phyloP scores from a whole-genome alignment of 92 coral and sea anemone species.

The Chrysogorgia sp. region DNA sequence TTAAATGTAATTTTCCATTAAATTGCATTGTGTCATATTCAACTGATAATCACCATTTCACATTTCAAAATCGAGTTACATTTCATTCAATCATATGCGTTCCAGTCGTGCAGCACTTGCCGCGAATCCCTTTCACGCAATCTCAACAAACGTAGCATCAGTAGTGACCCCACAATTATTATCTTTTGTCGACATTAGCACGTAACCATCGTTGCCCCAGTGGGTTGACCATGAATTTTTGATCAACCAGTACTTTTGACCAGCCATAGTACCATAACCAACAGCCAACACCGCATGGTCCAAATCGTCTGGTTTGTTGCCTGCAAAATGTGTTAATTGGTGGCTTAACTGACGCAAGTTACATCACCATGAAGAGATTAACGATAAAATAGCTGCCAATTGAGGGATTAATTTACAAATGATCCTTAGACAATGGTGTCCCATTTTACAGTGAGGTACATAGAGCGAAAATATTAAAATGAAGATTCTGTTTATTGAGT shows the following conservation, averaged over 20 bases:
- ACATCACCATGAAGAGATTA: no score
- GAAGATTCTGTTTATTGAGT: no score
- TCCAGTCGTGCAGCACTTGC: background rate
- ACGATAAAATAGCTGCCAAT: no score
- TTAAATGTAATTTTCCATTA: no score
- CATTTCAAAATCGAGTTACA: no score
- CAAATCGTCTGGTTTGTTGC: constrained; percentile 77
- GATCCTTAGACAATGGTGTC: no score
- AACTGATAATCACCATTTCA: no score
- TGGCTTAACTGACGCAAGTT: no score
- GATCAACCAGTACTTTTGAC: constrained; percentile 85
- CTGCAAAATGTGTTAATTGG: constrained; percentile 42
- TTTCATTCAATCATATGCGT: background rate
- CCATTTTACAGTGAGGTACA: no score
- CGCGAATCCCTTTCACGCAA: constrained; percentile 46
- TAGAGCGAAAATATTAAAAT: no score
- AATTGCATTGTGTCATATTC: no score
- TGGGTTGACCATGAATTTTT: constrained; percentile 99
- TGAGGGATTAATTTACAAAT: no score
- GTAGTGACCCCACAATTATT: constrained; percentile 98
- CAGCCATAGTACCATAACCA: constrained; percentile 88
- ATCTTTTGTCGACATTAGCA: constrained; percentile 92
- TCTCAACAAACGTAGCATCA: constrained; percentile 86
- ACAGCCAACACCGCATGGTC: constrained; percentile 98
- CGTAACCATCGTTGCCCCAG: constrained; percentile 96